Base-by-base conservation (phyloP, 2,113 vertebrate genomes). In the Ophthalmolycus amberensis region DNA sequence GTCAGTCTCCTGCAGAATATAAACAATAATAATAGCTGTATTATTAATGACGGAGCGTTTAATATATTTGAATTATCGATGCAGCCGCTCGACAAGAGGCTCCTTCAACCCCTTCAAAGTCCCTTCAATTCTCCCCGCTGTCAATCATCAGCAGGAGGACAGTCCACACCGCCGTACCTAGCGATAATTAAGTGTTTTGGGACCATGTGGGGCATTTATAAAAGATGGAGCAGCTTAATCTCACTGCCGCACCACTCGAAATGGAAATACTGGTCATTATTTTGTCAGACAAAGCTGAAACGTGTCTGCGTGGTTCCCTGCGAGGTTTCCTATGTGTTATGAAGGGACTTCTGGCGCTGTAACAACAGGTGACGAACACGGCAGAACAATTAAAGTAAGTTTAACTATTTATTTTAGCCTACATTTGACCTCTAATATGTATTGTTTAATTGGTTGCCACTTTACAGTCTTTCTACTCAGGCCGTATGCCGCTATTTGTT, bases 131-230 rank as follows among this genome's bases (percentile, higher is more conserved):
- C 22, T 50, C 77, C 92, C 83, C n/a, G 76, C 90, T 96, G 94
- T 94, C 95, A 95, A 93, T 95, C 95, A 95, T 7, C 2, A 11
- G 9, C 66, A 63, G 71, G 80, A 80, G 87, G 88, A 89, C 80
- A 38, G 85, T 88, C 79, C 88, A 25, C 91, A 58, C 80, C 27
- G 85, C 85, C 77, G 86, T 70, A 92, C 89, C 89, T 74, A 72
- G 58, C 25, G 82, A 87, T 89, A 89, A 92, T 90, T 88, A 88
- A 87, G 81, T 82, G 87, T 86, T 89, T 89, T 66, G 87, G 69
- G 75, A 86, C 59, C 69, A 68, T 81, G 81, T 73, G 72, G 83
- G 70, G 54, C 88, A 72, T 85, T 89, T 84, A 80, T 77, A 46
- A 88, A 92, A 79, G 77, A 82, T 81, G 75, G 82, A 84, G 77